These are phyloP conservation scores for Drosophila peninsularis DNA, from an alignment of 2,888 invertebrate species.

Conservation along the genomic window DNA sequence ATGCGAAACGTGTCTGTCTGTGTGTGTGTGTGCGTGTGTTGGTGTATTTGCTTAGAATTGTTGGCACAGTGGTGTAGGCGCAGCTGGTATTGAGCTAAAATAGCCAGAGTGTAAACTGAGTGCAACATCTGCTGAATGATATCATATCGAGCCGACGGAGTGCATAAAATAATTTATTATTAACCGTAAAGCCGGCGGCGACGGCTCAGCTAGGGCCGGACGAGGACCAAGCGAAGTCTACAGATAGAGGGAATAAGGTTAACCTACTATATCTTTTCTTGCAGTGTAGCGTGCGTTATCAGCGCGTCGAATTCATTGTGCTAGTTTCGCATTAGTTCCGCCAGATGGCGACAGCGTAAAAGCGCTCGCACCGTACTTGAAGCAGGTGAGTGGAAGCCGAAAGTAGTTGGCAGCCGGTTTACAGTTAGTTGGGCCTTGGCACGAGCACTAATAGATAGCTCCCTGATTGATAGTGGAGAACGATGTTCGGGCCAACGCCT, in stretches of 20 bases:
- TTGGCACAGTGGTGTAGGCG: conserved; percentile 33
- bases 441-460: conserved; percentile 26
- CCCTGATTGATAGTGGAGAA: conserved; percentile 64
- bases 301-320: not conserved
- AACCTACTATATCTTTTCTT: not conserved
- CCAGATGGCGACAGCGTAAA: conserved; percentile 33
- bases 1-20: conserved; percentile 35
- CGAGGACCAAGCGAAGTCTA: too few relatives aligned
- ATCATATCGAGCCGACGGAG: conserved; percentile 8
- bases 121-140: conserved; percentile 25
- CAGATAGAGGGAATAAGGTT: too few relatives aligned
- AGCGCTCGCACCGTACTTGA: not conserved
- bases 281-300: conserved; percentile 17
- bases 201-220: too few relatives aligned
- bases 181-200: not conserved
- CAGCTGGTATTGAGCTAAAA: conserved; percentile 27
- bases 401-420: not conserved
- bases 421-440: conserved; percentile 7
- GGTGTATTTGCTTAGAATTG: conserved; percentile 61
- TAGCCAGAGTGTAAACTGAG: conserved; percentile 3
- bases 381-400: conserved; percentile 32
- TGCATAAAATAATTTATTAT: conserved; percentile 17
- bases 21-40: conserved; percentile 3
- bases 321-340: conserved; percentile 5
- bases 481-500: conserved; percentile 39